Base-by-base conservation (phyloP, 2,797 vertebrate species). In the Hapalemur alaotrensis region DNA sequence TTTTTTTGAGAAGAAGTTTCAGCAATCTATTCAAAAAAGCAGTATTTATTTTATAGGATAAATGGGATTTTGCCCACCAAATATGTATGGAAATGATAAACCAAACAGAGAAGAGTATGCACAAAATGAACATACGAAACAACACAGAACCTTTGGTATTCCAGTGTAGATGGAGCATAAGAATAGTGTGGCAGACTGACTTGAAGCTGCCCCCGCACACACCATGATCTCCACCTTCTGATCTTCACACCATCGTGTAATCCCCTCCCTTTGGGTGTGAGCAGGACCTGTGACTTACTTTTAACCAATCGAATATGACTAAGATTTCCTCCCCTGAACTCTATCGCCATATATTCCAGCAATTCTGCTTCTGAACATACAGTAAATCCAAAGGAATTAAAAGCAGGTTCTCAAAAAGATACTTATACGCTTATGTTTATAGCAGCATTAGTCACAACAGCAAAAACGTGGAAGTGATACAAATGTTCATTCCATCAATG, bases 121-220 rank as follows among this genome's bases (percentile, higher is more conserved):
- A 23, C 1, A 17, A 46, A 59, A 54, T 9, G 6, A 76, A n/a
- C 7, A 15, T 30, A 43, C 20, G 7, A 70, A 84, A 75, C 11
- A 52, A 6, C 22, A 35, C 7, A 61, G 61, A 89, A n/a, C 2
- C 8, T 84, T 82, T 14, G 15, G 23, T 48, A 14, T 4, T 35
- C 11, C 5, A 15, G 6, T 25, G 18, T 5, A 32, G n/a, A 54
- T 14, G 12, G 65, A 59, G 0, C 3, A 17, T 50, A 67, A 28
- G 7, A 43, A n/a, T n/a, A 4, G 5, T 52, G 5, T 35, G 46
- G 4, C 46, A 54, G 54, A 30, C 3, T 7, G 43, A 13, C 25
- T 63, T 9, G 22, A 12, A 13, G 9, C 5, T n/a, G 12, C 1
- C 43, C 5, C 17, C 15, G 0, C 32, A 20, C 25, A 4, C 25